A percentile compares a stretch with the other conserved stretches of the same genome.
Evolutionary conservation across 2,888 invertebrate genomes (phyloP).

Genomic region (Endotricha flammealis): DNA sequence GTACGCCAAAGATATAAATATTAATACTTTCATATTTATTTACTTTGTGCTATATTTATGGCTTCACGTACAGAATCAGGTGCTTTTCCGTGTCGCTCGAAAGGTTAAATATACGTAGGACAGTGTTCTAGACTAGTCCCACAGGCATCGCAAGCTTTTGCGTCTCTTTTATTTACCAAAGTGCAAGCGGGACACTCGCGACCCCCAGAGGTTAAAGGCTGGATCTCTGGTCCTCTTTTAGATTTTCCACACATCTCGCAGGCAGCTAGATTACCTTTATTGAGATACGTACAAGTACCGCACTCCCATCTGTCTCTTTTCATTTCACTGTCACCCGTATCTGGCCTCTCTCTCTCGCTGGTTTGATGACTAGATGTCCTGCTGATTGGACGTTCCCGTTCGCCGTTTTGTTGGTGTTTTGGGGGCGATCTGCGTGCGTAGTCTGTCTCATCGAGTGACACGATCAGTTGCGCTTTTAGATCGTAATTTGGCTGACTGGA

Average conservation of each 20-base stretch:
- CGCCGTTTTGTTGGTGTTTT: constrained; percentile 19
- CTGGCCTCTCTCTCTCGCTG: constrained; percentile 19
- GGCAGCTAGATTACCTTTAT: constrained; percentile 70
- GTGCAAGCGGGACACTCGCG: constrained; percentile 87
- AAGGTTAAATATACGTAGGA: constrained; percentile 83
- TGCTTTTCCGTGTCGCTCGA: no score
- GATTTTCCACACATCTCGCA: constrained; percentile 89
- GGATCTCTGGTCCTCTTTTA: constrained; percentile 76
- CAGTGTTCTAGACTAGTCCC: constrained; percentile 83
- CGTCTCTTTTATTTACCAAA: constrained; percentile 83
- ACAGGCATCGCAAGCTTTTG: constrained; percentile 83
- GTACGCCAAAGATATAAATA: no score
- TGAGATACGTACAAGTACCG: constrained; percentile 84
- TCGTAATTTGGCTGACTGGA: constrained; percentile 47
- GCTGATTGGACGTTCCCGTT: background rate
- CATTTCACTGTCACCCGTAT: constrained; percentile 19
- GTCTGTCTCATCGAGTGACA: constrained; percentile 64
- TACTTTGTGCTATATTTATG: no score
- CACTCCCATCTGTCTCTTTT: constrained; percentile 81
- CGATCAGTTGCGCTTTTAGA: constrained; percentile 61
- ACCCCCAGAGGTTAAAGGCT: constrained; percentile 84
- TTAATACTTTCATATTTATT: no score
- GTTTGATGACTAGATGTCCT: constrained; percentile 11
- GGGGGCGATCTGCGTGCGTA: constrained; percentile 37
- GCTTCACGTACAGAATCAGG: no score